These are phyloP conservation scores for Lethenteron camtschaticum DNA, from an alignment of 2,113 vertebrate genomes.

Conservation along the genomic window DNA sequence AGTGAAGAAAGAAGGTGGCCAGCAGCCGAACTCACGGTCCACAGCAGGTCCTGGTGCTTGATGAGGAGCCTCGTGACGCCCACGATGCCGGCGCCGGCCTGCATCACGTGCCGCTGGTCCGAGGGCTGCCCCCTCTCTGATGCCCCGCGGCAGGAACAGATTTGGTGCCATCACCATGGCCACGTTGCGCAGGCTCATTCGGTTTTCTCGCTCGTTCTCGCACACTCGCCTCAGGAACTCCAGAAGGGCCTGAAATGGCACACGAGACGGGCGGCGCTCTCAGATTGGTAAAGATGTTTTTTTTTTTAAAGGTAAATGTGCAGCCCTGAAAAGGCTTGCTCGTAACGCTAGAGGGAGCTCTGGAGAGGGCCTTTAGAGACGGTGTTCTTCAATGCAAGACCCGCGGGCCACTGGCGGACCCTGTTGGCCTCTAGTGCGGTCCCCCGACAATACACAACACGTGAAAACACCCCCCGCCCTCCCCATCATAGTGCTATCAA, in stretches of 20 bases:
- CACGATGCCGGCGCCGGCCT: constrained; percentile 44
- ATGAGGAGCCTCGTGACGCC: constrained; percentile 56
- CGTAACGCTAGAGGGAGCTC: neutral
- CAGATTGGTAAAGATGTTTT: no score
- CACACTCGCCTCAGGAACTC: constrained; percentile 66
- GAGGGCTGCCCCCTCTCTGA: constrained; percentile 21
- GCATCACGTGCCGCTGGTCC: constrained; percentile 44
- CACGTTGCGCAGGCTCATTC: constrained; percentile 87
- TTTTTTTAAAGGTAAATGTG: no score
- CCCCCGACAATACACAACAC: no score
- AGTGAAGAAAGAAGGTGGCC: no score
- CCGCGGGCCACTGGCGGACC: no score
- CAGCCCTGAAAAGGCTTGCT: neutral
- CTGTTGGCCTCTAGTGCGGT: no score
- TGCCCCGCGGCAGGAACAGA: constrained; percentile 43
- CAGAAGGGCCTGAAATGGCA: constrained; percentile 40
- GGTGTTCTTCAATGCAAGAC: neutral
- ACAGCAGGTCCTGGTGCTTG: constrained; percentile 62
- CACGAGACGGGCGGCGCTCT: neutral
- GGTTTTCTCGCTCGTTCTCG: constrained; percentile 61
- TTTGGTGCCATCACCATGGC: constrained; percentile 88
- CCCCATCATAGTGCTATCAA: no score
- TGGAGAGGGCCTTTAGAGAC: neutral
- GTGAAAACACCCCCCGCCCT: no score
- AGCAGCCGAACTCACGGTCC: constrained; percentile 37